phyloP scores from a whole-genome alignment of 30 jellyfish, hydroid and myxozoan genomes.

The Haliclystus octoradiatus region DNA sequence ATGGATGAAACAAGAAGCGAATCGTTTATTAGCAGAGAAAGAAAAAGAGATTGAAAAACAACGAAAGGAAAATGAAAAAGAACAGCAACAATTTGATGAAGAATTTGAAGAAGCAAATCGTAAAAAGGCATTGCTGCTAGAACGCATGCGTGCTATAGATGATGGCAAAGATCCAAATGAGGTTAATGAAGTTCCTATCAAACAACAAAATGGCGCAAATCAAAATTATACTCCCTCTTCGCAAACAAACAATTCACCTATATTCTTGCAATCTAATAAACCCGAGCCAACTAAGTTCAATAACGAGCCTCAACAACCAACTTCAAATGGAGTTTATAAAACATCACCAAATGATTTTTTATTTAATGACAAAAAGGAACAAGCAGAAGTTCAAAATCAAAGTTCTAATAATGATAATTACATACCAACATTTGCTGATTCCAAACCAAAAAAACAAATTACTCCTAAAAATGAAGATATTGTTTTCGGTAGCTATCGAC shows the following conservation, averaged over 20 bases:
- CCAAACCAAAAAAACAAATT: background rate
- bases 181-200: background rate
- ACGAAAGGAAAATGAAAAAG: conserved; percentile 5
- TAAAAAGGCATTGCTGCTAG: conserved; percentile 56
- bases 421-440: background rate
- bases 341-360: background rate
- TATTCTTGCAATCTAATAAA: background rate
- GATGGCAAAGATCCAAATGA: conserved; percentile 24
- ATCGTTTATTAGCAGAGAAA: conserved; percentile 2
- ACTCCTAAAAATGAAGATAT: background rate
- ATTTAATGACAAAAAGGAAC: too few species aligned
- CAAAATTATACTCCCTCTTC: background rate
- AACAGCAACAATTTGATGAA: conserved; percentile 2
- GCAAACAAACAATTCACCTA: background rate
- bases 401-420: background rate
- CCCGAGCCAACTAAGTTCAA: background rate
- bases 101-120: conserved; percentile 26
- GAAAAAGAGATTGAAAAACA: conserved; percentile 12
- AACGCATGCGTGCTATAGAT: conserved; percentile 73
- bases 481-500: background rate
- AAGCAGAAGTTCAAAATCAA: too few species aligned
- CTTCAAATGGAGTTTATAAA: background rate
- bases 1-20: too few species aligned
- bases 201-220: background rate
- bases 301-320: background rate